Percentiles rank a stretch among this genome's conserved stretches.
phyloP scores from a whole-genome alignment of 1,140 invertebrate species.

The Bombus superbus region DNA sequence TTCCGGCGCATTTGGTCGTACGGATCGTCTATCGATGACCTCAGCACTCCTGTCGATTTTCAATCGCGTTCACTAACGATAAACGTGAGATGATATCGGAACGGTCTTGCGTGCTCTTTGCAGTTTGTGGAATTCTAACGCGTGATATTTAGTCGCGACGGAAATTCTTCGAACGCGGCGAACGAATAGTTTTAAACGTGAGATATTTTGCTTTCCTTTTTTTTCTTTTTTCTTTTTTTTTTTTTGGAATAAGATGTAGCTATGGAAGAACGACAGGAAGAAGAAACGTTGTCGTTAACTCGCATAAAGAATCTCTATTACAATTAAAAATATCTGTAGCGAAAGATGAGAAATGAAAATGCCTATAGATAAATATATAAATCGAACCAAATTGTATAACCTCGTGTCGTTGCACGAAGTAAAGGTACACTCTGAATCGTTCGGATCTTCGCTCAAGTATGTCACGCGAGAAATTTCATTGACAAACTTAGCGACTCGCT shows the following conservation, averaged over 20 bases:
- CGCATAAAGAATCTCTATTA: not conserved
- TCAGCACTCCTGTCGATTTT: constrained; percentile 74
- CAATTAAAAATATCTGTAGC: not conserved
- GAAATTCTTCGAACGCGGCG: not conserved
- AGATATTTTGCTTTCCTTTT: not conserved
- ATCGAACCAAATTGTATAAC: not conserved
- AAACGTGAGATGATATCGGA: too few species aligned
- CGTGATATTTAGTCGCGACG: too few species aligned
- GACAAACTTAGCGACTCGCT: not conserved
- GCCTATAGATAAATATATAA: not conserved
- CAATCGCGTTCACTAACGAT: not conserved
- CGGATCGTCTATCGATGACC: constrained; percentile 84
- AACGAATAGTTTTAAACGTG: not conserved
- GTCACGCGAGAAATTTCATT: not conserved
- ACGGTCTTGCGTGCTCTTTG: too few species aligned
- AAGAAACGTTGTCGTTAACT: not conserved
- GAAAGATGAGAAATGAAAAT: not conserved
- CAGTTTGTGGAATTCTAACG: too few species aligned
- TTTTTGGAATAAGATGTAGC: too few species aligned
- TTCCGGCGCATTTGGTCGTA: constrained; percentile 91
- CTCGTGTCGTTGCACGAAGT: not conserved
- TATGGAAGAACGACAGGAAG: too few species aligned
- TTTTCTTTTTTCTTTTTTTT: too few species aligned
- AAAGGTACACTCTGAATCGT: not conserved
- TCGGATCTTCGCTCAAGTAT: not conserved